phyloP scores from a whole-genome alignment of 2,797 vertebrate genomes.

The Mormyrops boulengeri region DNA sequence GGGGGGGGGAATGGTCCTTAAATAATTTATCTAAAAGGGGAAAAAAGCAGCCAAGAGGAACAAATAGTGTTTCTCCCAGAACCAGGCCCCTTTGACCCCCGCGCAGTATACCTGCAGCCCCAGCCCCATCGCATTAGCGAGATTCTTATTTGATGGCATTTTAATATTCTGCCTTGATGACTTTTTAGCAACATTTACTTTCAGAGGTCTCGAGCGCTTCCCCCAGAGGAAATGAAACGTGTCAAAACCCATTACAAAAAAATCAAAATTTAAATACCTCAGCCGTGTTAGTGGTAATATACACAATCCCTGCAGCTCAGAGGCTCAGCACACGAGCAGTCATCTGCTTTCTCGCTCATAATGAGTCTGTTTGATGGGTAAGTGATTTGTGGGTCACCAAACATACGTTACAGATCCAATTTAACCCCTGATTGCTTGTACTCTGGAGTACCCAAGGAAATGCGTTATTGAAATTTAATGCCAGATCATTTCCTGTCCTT shows the following conservation, averaged over 20 bases:
- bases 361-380: conserved; percentile 98
- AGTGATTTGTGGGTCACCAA: conserved; percentile 95
- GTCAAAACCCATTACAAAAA: conserved; percentile 99
- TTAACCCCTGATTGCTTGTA: conserved; percentile 98
- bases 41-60: conserved; percentile 96
- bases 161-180: conserved; percentile 99
- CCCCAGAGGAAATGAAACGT: conserved; percentile 99
- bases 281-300: conserved; percentile 89
- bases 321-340: conserved; percentile 89
- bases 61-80: conserved; percentile 99
- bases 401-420: conserved; percentile 97
- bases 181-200: conserved; percentile 99
- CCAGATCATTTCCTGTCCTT: conserved; percentile 74
- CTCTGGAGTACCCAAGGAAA: conserved; percentile 74
- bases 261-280: conserved; percentile 99
- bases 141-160: conserved; percentile 99
- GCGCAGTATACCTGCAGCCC: conserved; percentile 87
- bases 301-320: conserved; percentile 89
- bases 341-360: conserved; percentile 95
- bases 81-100: conserved; percentile 79
- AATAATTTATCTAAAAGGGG: conserved; percentile 79
- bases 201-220: conserved; percentile 92
- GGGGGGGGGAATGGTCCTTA: conserved; percentile 71
- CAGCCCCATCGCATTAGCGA: conserved; percentile 95
- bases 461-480: conserved; percentile 85